phyloP scores from a whole-genome alignment of 2,113 vertebrate species.

The Melanerpes formicivorus region DNA sequence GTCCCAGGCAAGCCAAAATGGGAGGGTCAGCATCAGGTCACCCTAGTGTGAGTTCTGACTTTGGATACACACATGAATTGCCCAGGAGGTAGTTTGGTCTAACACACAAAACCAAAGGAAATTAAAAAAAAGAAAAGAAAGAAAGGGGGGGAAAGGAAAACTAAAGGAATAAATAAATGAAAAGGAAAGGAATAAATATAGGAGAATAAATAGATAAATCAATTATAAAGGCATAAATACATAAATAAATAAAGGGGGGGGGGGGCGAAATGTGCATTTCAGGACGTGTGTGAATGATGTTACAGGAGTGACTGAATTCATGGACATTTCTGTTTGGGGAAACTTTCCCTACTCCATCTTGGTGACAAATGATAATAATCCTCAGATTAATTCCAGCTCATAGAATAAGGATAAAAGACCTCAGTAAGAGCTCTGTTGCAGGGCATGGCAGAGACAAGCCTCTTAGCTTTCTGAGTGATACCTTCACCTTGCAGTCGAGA shows the following conservation, averaged over 20 bases:
- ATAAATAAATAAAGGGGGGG: no score
- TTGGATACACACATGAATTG: not conserved
- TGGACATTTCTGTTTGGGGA: not conserved
- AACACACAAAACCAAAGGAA: no score
- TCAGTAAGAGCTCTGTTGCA: not conserved
- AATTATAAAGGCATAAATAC: no score
- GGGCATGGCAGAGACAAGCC: not conserved
- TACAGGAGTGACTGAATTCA: not conserved
- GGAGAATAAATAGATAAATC: no score
- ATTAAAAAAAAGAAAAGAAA: no score
- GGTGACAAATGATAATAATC: not conserved
- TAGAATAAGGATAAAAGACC: not conserved
- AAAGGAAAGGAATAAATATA: no score
- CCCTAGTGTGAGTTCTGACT: no score
- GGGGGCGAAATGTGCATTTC: not conserved
- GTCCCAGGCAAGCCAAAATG: not conserved
- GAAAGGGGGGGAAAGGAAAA: no score
- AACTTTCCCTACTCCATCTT: not conserved
- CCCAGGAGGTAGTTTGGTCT: not conserved
- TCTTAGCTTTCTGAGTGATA: not conserved
- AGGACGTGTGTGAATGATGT: not conserved
- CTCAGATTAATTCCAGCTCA: not conserved
- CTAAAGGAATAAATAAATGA: no score
- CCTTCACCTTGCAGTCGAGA: not conserved
- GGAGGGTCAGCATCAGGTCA: not conserved